phyloP scores from a whole-genome alignment of 2,888 invertebrate genomes.

The Mantis religiosa region DNA sequence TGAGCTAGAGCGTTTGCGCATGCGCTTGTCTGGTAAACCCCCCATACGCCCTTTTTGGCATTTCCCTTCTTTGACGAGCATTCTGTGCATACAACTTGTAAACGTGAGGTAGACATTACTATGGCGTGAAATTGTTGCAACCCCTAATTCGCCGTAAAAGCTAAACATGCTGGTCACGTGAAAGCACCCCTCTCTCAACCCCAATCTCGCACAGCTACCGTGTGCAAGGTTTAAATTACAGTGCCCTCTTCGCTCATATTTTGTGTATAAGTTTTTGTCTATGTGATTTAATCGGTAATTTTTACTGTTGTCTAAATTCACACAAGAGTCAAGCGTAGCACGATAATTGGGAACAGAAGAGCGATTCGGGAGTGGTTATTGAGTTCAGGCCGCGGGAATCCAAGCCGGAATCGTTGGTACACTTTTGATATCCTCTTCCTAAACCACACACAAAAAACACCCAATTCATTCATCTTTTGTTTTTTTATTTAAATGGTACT shows the following conservation, averaged over 20 bases:
- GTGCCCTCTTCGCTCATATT: neutral
- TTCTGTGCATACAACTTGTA: neutral
- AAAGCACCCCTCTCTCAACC: neutral
- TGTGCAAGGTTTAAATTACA: neutral
- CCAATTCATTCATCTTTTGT: slow-evolving; percentile 8
- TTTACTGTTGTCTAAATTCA: neutral
- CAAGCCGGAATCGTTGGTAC: neutral
- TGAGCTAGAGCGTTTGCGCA: neutral
- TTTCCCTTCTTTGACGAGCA: neutral
- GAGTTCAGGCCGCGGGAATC: neutral
- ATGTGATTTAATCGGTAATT: neutral
- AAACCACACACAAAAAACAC: neutral
- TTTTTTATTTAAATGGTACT: slow-evolving; percentile 7
- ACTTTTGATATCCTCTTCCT: neutral
- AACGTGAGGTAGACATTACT: neutral
- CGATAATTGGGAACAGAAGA: neutral
- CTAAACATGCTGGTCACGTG: neutral
- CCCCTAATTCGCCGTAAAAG: neutral
- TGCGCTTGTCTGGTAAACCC: neutral
- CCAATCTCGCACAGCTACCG: neutral
- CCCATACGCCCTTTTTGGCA: neutral
- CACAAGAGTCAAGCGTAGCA: neutral
- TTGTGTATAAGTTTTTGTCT: neutral
- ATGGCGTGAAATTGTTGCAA: neutral
- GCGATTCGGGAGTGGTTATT: neutral